Conservation (phyloP, 1,140 invertebrate species). For the Argopecten irradians region DNA sequence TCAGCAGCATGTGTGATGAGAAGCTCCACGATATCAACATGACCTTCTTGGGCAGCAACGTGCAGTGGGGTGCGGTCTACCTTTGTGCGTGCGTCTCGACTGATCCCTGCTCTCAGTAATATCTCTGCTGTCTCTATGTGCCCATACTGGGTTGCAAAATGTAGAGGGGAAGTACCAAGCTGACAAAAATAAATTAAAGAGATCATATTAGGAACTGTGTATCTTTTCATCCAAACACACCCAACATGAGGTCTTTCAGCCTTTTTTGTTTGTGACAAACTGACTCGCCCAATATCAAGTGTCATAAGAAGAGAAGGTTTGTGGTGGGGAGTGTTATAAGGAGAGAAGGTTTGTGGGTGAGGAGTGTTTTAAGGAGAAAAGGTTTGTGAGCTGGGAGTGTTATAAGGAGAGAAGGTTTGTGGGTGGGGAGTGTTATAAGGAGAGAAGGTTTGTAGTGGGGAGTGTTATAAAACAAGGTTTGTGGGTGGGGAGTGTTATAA, state of each 20-base stretch:
- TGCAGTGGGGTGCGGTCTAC: constrained; percentile 94
- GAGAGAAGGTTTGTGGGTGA: too few relatives aligned
- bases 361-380: too few relatives aligned
- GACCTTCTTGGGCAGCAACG: constrained; percentile 91
- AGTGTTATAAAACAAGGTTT: not conserved
- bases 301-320: not conserved
- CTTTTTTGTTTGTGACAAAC: not conserved
- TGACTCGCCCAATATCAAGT: not conserved
- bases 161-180: constrained; percentile 92
- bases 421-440: too few relatives aligned
- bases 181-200: constrained; percentile 69
- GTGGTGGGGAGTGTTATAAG: too few relatives aligned
- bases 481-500: too few relatives aligned
- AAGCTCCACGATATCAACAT: constrained; percentile 86
- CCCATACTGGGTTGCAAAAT: constrained; percentile 90
- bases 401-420: too few relatives aligned
- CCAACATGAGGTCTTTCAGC: not conserved
- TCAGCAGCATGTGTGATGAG: constrained; percentile 88
- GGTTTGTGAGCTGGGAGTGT: too few relatives aligned
- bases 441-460: too few relatives aligned
- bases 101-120: constrained; percentile 89
- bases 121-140: constrained; percentile 89
- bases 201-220: not conserved
- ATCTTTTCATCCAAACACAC: not conserved
- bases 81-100: constrained; percentile 92